Evolutionary conservation across 1,140 invertebrate genomes (phyloP).

Genomic region (Drosophila grimshawi): DNA sequence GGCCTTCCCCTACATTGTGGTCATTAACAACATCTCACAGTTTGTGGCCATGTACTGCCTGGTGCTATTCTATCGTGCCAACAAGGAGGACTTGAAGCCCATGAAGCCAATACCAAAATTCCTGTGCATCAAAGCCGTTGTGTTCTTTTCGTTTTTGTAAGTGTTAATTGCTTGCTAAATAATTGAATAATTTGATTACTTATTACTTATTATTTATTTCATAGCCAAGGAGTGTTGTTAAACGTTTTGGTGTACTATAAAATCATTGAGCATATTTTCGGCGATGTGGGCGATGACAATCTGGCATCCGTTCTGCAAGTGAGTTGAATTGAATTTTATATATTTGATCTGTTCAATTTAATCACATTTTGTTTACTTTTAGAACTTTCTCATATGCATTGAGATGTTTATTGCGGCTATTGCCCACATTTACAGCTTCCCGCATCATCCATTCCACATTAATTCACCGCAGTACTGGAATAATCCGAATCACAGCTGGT

Average conservation of each 20-base stretch:
- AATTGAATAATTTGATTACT: neutral
- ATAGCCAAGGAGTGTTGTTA: conserved; percentile 95
- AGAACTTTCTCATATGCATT: conserved; percentile 98
- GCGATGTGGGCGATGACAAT: conserved; percentile 85
- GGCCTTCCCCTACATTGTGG: conserved; percentile 95
- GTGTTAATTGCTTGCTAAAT: conserved; percentile 79
- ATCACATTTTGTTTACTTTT: conserved; percentile 47
- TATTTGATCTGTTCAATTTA: neutral
- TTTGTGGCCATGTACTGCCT: conserved; percentile 98
- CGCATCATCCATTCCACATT: conserved; percentile 91
- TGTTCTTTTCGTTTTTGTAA: conserved; percentile 99
- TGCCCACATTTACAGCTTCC: conserved; percentile 97
- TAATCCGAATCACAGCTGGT: conserved; percentile 85
- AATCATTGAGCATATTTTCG: conserved; percentile 88
- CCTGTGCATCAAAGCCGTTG: conserved; percentile 98
- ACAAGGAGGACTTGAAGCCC: conserved; percentile 92
- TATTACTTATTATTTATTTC: conserved; percentile 70
- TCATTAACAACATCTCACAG: conserved; percentile 97
- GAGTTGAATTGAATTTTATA: conserved; percentile 35
- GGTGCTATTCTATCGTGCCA: conserved; percentile 96
- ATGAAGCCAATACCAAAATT: conserved; percentile 98
- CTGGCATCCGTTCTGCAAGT: conserved; percentile 92
- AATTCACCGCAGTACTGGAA: conserved; percentile 84
- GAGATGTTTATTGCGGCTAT: conserved; percentile 99
- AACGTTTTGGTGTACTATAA: conserved; percentile 92